These are phyloP conservation scores for Abrostola tripartita DNA, from an alignment of 2,888 invertebrate genomes.

Conservation along the genomic window DNA sequence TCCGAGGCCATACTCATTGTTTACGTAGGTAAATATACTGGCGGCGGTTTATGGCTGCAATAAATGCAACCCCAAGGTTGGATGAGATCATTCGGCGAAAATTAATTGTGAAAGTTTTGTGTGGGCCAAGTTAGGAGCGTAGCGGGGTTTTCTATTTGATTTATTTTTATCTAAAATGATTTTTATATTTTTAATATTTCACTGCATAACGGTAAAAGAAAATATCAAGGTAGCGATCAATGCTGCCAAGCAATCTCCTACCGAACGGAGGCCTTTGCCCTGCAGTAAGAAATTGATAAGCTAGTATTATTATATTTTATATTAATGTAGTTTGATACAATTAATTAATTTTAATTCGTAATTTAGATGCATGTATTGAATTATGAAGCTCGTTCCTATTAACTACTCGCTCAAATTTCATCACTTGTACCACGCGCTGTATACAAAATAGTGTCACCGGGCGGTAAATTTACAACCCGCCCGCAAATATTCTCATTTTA, in stretches of 20 bases:
- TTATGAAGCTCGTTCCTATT: background rate
- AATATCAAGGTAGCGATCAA: background rate
- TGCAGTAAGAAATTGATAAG: no score
- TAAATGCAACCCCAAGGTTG: slow-evolving; percentile 69
- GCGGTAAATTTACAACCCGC: slow-evolving; percentile 61
- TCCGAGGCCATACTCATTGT: slow-evolving; percentile 53
- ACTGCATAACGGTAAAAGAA: no score
- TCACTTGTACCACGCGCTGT: slow-evolving; percentile 43
- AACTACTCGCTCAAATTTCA: slow-evolving; percentile 14
- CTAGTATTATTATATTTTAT: no score
- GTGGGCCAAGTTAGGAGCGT: slow-evolving; percentile 34
- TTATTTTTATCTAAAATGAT: no score
- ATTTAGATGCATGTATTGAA: no score
- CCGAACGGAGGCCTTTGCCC: no score
- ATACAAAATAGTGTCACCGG: slow-evolving; percentile 62
- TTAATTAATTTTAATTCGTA: no score
- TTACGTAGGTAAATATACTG: slow-evolving; percentile 57
- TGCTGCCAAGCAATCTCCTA: background rate
- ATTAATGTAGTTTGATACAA: no score
- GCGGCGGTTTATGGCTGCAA: slow-evolving; percentile 61
- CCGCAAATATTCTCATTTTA: slow-evolving; percentile 54
- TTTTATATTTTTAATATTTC: no score
- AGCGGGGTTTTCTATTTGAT: no score
- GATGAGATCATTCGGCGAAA: slow-evolving; percentile 71
- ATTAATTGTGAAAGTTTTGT: slow-evolving; percentile 67